Base-by-base conservation (phyloP, 2,113 vertebrate species). In the Forbesichthys papilliferus region DNA sequence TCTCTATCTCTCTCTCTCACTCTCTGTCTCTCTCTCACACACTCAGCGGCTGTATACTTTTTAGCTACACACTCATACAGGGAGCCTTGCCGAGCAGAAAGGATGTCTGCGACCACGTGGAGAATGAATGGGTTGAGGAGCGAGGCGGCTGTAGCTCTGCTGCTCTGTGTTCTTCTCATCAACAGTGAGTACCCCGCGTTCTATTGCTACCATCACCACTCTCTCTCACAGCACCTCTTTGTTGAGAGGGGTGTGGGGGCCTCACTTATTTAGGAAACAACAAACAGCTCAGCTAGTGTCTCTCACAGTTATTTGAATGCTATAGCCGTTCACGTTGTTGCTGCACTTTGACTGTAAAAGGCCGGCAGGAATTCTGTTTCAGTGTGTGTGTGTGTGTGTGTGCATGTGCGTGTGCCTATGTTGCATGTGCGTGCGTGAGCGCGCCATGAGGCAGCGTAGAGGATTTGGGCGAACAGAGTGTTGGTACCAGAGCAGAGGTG, bases 111-210 rank as follows among this genome's bases (percentile, higher is more conserved):
- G 55, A 69, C 89, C 82, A 75, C 70, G 70, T 69, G 85, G 81
- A 90, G 83, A 86, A 91, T 91, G 90, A 92, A 89, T 90, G 89
- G 89, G 64, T 69, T 79, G 64, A 85, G 83, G 71, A 85, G 83
- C 61, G 83, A 69, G 81, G 78, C 75, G 80, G 71, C 80, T 69
- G 56, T 75, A 59, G 66, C 68, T 68, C 79, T 92, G 74, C 6
- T 87, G 65, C 81, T 92, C 59, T 79, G 74, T 46, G 27, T 78
- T 56, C 72, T 91, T 1, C 56, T 92, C 16, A 79, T 91, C 57
- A 78, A 77, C 78, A 57, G 93, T 93, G 84, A 93, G 92, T 92
- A 84, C 57, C 55, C 20, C 56, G 18, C 11, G 11, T 27, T 5
- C 56, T 34, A n/a, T 33, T 12, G 3, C 14, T 6, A 6, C 56